Conservation (phyloP, 1,140 invertebrate species). For the Drosophila carrolli region DNA sequence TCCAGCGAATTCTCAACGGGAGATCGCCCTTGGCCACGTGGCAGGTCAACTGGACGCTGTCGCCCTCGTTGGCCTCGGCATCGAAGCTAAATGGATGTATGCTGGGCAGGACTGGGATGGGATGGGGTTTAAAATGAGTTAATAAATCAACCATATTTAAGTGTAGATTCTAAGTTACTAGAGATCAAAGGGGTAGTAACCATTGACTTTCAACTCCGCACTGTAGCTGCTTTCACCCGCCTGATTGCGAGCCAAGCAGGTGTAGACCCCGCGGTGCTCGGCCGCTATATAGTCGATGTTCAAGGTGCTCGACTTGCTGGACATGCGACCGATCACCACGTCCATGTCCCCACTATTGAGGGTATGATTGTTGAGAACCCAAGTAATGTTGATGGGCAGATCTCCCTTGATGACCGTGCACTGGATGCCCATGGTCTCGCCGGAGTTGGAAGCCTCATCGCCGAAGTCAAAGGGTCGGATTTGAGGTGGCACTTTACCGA, state of each 20-base stretch:
- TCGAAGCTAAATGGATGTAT: constrained; percentile 89
- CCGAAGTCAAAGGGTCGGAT: constrained; percentile 90
- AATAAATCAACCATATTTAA: constrained; percentile 41
- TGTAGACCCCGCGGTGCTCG: constrained; percentile 91
- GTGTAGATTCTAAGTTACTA: background rate
- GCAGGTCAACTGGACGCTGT: constrained; percentile 89
- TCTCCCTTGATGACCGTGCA: constrained; percentile 95
- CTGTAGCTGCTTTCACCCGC: constrained; percentile 87
- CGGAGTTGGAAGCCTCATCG: constrained; percentile 89
- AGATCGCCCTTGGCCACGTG: constrained; percentile 89
- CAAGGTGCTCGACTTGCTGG: constrained; percentile 77
- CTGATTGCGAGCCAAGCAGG: constrained; percentile 90
- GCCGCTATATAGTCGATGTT: constrained; percentile 85
- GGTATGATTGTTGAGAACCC: constrained; percentile 86
- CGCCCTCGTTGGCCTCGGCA: constrained; percentile 87
- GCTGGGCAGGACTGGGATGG: constrained; percentile 87
- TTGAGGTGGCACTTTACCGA: constrained; percentile 87
- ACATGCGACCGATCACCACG: constrained; percentile 85
- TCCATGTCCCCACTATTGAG: constrained; percentile 70
- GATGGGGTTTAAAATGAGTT: constrained; percentile 27
- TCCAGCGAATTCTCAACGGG: constrained; percentile 88
- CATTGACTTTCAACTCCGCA: constrained; percentile 79
- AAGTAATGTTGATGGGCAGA: constrained; percentile 91
- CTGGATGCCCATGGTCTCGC: constrained; percentile 88
- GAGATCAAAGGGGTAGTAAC: constrained; percentile 39